phyloP scores from a whole-genome alignment of 1,140 invertebrate species.

The Bombus consobrinus region DNA sequence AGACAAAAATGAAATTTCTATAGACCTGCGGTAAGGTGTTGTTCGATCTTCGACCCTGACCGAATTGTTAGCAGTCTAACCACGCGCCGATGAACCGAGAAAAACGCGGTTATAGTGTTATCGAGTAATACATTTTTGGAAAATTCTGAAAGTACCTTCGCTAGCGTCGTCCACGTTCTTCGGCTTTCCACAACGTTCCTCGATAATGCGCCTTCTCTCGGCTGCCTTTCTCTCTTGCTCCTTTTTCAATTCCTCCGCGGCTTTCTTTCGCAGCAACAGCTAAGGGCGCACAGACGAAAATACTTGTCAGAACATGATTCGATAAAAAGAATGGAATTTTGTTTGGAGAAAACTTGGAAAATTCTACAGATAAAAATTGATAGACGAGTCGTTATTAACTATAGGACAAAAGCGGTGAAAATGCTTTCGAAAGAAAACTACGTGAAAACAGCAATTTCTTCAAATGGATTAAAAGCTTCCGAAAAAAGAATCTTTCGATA shows the following conservation, averaged over 20 bases:
- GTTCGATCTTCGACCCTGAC: constrained; percentile 19
- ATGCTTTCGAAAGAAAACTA: neutral
- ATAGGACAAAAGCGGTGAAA: neutral
- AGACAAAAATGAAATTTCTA: neutral
- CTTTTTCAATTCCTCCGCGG: constrained; percentile 99
- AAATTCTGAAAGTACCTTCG: constrained; percentile 88
- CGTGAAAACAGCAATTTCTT: too few species aligned
- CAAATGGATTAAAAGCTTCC: too few species aligned
- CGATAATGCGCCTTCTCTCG: constrained; percentile 98
- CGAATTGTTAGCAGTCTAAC: constrained; percentile 1
- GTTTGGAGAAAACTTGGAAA: neutral
- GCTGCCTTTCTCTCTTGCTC: constrained; percentile 99
- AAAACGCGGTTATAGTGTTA: neutral
- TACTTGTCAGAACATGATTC: neutral
- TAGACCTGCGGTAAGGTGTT: neutral
- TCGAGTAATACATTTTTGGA: neutral
- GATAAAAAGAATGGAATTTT: neutral
- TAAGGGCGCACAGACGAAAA: constrained; percentile 71
- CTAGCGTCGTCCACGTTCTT: constrained; percentile 95
- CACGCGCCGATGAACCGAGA: constrained; percentile 1
- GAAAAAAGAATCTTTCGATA: too few species aligned
- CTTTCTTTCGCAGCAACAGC: constrained; percentile 99
- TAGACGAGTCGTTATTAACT: too few species aligned
- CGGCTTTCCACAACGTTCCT: constrained; percentile 95
- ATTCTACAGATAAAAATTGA: too few species aligned